Base-by-base conservation (phyloP, 2,888 invertebrate species). In the Dryobota labecula region DNA sequence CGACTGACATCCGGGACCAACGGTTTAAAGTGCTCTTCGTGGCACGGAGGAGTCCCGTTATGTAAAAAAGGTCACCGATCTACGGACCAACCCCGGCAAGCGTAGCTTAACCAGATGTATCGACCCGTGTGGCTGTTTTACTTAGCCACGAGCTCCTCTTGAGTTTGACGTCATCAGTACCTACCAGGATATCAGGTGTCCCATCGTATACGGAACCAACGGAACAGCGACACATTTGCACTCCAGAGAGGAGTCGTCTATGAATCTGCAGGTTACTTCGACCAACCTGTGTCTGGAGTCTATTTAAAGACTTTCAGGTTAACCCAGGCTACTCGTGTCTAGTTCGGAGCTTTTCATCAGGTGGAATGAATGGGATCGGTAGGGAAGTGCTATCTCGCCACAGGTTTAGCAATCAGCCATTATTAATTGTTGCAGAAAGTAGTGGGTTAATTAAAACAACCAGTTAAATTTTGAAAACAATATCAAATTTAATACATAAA, bases 401-500 rank as follows among this genome's bases (percentile, higher is more conserved):
- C 49, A 18, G 43, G 0, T n/a, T 24, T 27, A 27, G 9, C 27
- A 61, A 38, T 38, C 0, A 61, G 7, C 33, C 41, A 49, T 58
- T 7, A 24, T 24, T 30, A 2, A 54, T 41, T 18, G 1, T 38
- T 11, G 24, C 8, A 27, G n/a, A 54, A 47, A 43, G 2, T 38
- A 18, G 24, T 15, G 20, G 53, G 51, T 30, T 57, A 60, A 91
- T 94, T 92, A 88, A 96, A 94, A 95, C 94, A 90, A 90, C 88
- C 80, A 88, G 87, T 90, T 90, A 91, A 94, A 95, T 95, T 95
- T 95, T 95, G 94, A 95, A 96, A 96, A 96, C 96, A 96, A 96
- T 96, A 95, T 95, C 95, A 96, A 96, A 96, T 96, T 95, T 95
- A 95, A 94, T 96, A 95, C 96, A 95, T 95, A 95, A 95, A 95